Evolutionary conservation across 1,140 invertebrate species (phyloP).

Genomic region (Drosophila serrata): DNA sequence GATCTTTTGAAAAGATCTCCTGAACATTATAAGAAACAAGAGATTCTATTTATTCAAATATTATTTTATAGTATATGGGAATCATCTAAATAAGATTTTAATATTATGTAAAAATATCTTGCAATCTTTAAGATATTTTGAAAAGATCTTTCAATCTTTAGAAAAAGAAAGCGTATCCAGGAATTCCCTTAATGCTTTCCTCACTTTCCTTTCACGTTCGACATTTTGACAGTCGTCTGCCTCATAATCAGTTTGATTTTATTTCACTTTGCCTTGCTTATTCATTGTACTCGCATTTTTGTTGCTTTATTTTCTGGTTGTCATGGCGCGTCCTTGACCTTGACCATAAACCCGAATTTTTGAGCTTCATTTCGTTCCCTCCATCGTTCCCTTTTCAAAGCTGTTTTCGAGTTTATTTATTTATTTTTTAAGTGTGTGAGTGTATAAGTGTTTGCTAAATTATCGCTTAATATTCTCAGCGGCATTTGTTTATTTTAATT

Average conservation of each 20-base stretch:
- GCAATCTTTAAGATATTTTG: not conserved
- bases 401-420: conserved; percentile 38
- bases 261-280: conserved; percentile 45
- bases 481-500: conserved; percentile 69
- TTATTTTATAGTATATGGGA: too few species aligned
- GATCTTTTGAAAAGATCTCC: not conserved
- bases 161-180: conserved; percentile 3
- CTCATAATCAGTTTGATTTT: conserved; percentile 55
- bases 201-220: conserved; percentile 15
- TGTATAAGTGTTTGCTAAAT: conserved; percentile 56
- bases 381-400: conserved; percentile 47
- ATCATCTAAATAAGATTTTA: too few species aligned
- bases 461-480: conserved; percentile 66
- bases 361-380: conserved; percentile 38
- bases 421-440: conserved; percentile 1
- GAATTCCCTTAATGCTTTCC: conserved; percentile 6
- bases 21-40: too few species aligned
- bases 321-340: conserved; percentile 70
- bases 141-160: not conserved
- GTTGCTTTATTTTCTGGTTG: conserved; percentile 30
- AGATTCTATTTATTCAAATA: too few species aligned
- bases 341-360: conserved; percentile 70
- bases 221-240: conserved; percentile 39
- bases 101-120: too few species aligned
- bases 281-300: conserved; percentile 20